Conservation (phyloP, 1,140 invertebrate species). For the Riptortus pedestris region DNA sequence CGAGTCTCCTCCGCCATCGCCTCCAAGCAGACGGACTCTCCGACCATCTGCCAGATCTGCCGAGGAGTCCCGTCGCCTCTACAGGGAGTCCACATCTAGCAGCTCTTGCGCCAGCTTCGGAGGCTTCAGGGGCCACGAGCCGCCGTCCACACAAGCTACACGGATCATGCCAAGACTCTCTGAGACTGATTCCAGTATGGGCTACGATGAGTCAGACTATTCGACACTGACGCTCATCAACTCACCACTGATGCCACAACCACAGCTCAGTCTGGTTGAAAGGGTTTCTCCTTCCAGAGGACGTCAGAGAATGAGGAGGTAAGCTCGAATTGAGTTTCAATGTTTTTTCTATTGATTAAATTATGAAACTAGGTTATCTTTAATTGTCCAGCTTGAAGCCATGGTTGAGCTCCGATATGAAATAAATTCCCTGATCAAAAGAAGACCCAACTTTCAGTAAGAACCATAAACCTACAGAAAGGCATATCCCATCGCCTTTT, state of each 20-base stretch:
- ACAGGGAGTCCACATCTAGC: slow-evolving; percentile 41
- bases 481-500: too few relatives aligned
- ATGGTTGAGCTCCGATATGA: too few relatives aligned
- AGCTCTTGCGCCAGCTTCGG: slow-evolving; percentile 46
- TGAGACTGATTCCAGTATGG: slow-evolving; percentile 46
- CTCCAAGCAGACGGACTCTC: slow-evolving; percentile 23
- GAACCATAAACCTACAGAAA: too few relatives aligned
- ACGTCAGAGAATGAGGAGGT: slow-evolving; percentile 27
- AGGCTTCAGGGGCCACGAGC: slow-evolving; percentile 46
- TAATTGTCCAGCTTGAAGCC: too few relatives aligned
- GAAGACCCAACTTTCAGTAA: too few relatives aligned
- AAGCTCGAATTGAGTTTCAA: too few relatives aligned
- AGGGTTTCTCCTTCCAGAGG: slow-evolving; percentile 28
- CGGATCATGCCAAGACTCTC: slow-evolving; percentile 42
- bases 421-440: too few relatives aligned
- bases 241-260: slow-evolving; percentile 21
- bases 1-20: slow-evolving; percentile 41
- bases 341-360: too few relatives aligned
- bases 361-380: too few relatives aligned
- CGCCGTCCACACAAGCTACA: slow-evolving; percentile 31
- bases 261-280: slow-evolving; percentile 14
- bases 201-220: slow-evolving; percentile 43
- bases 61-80: neutral
- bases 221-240: slow-evolving; percentile 30
- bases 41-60: slow-evolving; percentile 2